Evolutionary conservation across 2,888 invertebrate species (phyloP).

Genomic region (Scelioninae gen. 1): DNA sequence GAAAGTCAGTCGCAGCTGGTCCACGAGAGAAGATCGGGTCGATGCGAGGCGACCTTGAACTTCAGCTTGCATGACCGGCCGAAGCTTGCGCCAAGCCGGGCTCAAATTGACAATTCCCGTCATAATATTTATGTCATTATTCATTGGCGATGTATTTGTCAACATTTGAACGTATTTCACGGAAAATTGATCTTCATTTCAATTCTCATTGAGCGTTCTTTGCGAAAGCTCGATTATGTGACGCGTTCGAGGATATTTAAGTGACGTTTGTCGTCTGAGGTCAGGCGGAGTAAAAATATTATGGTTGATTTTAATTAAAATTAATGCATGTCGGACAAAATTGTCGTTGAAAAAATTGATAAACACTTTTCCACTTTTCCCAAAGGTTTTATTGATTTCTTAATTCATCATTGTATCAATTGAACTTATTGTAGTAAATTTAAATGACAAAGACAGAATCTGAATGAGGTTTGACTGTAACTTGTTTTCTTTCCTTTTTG

Average conservation of each 20-base stretch:
- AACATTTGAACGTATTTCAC: slow-evolving; percentile 5
- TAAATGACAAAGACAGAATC: too few relatives aligned
- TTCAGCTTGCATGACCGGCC: slow-evolving; percentile 72
- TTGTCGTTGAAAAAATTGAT: slow-evolving; percentile 17
- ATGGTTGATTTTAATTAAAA: slow-evolving; percentile 32
- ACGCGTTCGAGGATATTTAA: slow-evolving; percentile 3
- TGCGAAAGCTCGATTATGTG: slow-evolving; percentile 13
- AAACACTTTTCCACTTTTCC: not conserved
- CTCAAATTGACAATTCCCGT: too few relatives aligned
- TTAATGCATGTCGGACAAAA: not conserved
- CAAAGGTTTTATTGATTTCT: too few relatives aligned
- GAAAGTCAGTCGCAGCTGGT: slow-evolving; percentile 57
- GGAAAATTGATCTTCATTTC: not conserved
- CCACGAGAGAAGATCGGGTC: slow-evolving; percentile 64
- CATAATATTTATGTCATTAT: too few relatives aligned
- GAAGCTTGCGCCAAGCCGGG: slow-evolving; percentile 47
- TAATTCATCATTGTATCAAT: too few relatives aligned
- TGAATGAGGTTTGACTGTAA: too few relatives aligned
- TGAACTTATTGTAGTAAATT: too few relatives aligned
- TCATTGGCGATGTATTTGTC: slow-evolving; percentile 1
- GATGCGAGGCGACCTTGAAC: slow-evolving; percentile 73
- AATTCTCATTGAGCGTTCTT: slow-evolving; percentile 17
- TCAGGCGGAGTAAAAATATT: slow-evolving; percentile 18
- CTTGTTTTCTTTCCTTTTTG: too few relatives aligned
- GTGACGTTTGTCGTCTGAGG: slow-evolving; percentile 20